These are phyloP conservation scores for Hemistola chrysoprasaria DNA, from an alignment of 2,888 invertebrate genomes.

Conservation along the genomic window DNA sequence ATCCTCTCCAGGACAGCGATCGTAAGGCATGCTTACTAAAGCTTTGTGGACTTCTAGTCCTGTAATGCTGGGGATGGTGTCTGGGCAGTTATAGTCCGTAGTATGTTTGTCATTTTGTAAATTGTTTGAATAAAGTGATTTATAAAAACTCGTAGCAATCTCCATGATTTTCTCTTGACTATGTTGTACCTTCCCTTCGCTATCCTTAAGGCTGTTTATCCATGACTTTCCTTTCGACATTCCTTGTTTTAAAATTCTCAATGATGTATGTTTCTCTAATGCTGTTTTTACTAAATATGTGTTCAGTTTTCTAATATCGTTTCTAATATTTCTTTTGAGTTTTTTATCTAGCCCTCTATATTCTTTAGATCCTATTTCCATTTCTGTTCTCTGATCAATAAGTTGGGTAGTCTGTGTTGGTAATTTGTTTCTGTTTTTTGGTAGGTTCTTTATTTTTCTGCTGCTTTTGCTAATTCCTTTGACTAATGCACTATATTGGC, in stretches of 20 bases:
- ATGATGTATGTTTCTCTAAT: neutral
- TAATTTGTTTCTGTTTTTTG: neutral
- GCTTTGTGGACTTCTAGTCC: neutral
- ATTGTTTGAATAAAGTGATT: neutral
- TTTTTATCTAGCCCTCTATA: too few relatives aligned
- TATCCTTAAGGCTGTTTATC: neutral
- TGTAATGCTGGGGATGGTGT: neutral
- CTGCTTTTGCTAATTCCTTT: too few relatives aligned
- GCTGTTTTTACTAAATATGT: neutral
- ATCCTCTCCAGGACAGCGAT: too few relatives aligned
- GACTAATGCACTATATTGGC: too few relatives aligned
- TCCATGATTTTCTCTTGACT: neutral
- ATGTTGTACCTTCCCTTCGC: neutral
- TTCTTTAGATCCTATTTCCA: too few relatives aligned
- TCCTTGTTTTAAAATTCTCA: neutral
- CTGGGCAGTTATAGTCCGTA: neutral
- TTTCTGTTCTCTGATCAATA: too few relatives aligned
- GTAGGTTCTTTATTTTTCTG: too few relatives aligned
- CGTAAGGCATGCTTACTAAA: neutral
- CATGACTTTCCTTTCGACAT: neutral
- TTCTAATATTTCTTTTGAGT: neutral
- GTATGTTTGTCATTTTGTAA: neutral
- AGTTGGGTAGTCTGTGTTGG: neutral
- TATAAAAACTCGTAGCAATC: neutral
- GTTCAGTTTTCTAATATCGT: neutral